A percentile compares a stretch with the other conserved stretches of the same genome.
Evolutionary conservation across 2,113 vertebrate genomes (phyloP).

Genomic region (Psettodes erumei): DNA sequence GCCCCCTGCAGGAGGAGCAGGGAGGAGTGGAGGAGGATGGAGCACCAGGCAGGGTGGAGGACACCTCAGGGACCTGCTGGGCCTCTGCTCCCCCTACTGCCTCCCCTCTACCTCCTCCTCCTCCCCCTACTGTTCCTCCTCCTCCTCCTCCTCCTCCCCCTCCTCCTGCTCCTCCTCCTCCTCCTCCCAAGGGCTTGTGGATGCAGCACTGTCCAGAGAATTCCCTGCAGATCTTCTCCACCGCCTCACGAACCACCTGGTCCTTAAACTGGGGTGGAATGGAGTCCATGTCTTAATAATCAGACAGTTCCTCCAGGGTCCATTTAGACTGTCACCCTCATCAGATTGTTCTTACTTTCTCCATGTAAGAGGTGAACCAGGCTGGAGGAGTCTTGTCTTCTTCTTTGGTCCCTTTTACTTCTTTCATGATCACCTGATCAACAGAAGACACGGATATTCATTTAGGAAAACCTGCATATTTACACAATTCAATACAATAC

Average conservation of each 20-base stretch:
- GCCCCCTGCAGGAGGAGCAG: conserved; percentile 89
- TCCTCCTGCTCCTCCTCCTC: conserved; percentile 21
- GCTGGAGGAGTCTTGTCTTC: conserved; percentile 90
- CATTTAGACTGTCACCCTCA: neutral
- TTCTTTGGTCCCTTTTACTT: conserved; percentile 79
- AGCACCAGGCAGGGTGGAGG: conserved; percentile 75
- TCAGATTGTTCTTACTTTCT: conserved; percentile 82
- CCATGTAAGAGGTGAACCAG: conserved; percentile 96
- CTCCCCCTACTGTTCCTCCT: conserved; percentile 26
- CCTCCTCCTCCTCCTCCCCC: conserved; percentile 64
- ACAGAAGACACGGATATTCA: neutral
- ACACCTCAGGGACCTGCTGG: conserved; percentile 74
- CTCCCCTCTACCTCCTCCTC: conserved; percentile 55
- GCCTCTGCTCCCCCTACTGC: conserved; percentile 53
- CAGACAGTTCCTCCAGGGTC: neutral
- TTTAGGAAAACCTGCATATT: neutral
- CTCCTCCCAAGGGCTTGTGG: conserved; percentile 78
- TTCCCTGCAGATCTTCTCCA: conserved; percentile 94
- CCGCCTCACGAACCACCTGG: conserved; percentile 93
- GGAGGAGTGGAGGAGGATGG: conserved; percentile 83
- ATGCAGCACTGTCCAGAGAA: conserved; percentile 90
- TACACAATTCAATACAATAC: too few species aligned
- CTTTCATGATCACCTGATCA: conserved; percentile 79
- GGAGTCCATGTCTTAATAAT: neutral
- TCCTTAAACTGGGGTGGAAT: conserved; percentile 88